These are phyloP conservation scores for Mizuhopecten yessoensis DNA, from an alignment of 1,140 invertebrate genomes.

Conservation along the genomic window DNA sequence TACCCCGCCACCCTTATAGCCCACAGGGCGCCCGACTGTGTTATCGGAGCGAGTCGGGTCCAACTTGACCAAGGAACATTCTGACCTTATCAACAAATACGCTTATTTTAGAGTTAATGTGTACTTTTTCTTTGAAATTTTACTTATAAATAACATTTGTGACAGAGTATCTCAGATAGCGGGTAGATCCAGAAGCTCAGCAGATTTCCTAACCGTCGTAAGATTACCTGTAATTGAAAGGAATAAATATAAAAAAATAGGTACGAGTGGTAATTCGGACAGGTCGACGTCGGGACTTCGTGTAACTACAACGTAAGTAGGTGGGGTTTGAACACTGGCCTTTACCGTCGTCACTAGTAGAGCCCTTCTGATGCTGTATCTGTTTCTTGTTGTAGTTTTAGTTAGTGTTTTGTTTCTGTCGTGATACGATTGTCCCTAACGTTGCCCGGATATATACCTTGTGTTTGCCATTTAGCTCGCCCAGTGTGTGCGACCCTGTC, in stretches of 20 bases:
- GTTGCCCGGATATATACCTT: too few species aligned
- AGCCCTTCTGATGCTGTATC: too few species aligned
- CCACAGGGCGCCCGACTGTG: slow-evolving; percentile 28
- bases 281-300: neutral
- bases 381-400: too few species aligned
- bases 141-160: neutral
- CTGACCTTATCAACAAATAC: neutral
- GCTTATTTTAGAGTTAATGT: neutral
- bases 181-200: neutral
- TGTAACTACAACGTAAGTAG: too few species aligned
- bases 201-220: neutral
- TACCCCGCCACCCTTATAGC: neutral
- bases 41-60: neutral
- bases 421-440: too few species aligned
- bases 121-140: neutral
- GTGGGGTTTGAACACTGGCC: too few species aligned
- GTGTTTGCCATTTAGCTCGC: too few species aligned
- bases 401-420: too few species aligned
- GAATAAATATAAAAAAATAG: neutral
- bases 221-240: neutral
- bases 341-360: too few species aligned
- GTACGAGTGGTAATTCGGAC: neutral
- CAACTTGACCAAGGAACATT: neutral
- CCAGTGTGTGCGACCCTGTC: too few species aligned
- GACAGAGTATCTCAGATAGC: neutral